These are phyloP conservation scores for Oenanthe melanoleuca DNA, from an alignment of 2,113 vertebrate species.

Conservation along the genomic window DNA sequence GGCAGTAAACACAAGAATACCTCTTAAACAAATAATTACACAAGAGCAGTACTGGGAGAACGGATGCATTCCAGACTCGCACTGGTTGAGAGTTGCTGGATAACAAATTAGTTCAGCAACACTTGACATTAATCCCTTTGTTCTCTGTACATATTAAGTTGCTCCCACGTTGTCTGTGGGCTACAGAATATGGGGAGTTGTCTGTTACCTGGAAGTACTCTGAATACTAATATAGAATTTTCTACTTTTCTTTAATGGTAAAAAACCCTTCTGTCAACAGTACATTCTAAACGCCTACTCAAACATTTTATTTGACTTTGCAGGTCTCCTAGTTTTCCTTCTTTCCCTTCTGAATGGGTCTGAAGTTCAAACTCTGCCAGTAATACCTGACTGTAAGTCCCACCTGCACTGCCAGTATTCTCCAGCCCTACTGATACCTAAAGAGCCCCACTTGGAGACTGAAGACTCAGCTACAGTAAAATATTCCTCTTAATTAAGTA, in stretches of 20 bases:
- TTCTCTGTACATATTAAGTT: neutral
- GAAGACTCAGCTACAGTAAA: neutral
- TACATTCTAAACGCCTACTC: neutral
- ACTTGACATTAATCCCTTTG: conserved; percentile 23
- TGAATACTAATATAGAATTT: neutral
- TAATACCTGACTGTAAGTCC: neutral
- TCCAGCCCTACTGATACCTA: neutral
- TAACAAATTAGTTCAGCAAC: conserved; percentile 29
- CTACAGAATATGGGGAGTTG: neutral
- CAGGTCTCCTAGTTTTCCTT: neutral
- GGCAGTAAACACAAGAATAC: neutral
- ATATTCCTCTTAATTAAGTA: conserved; percentile 30
- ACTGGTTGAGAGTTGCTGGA: neutral
- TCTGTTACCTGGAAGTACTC: neutral
- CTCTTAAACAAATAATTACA: conserved; percentile 46
- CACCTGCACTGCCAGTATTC: neutral
- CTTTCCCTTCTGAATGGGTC: neutral
- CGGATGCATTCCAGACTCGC: conserved; percentile 31
- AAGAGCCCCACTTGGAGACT: neutral
- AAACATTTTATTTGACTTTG: neutral
- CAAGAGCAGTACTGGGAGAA: neutral
- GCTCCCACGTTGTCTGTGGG: neutral
- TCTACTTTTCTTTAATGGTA: neutral
- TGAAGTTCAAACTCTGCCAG: neutral
- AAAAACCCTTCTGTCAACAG: neutral